These are phyloP conservation scores for Drosophila seclusa DNA, from an alignment of 2,888 invertebrate genomes.

Conservation along the genomic window DNA sequence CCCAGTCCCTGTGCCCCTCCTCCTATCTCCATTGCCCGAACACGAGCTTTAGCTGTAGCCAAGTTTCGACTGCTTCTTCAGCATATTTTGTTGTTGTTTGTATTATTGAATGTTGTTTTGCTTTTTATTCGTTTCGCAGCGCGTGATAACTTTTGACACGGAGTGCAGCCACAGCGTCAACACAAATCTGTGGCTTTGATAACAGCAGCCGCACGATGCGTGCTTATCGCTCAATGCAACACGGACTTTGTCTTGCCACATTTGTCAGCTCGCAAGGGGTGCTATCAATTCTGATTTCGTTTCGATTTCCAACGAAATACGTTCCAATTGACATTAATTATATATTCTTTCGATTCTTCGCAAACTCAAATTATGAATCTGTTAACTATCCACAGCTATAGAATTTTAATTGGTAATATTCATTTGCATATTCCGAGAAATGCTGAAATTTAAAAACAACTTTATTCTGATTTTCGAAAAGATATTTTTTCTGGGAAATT, in stretches of 20 bases:
- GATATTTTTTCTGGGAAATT: background rate
- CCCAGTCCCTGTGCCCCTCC: background rate
- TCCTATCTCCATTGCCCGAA: background rate
- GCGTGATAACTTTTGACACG: slow-evolving; percentile 71
- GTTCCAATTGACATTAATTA: slow-evolving; percentile 10
- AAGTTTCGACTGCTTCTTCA: slow-evolving; percentile 35
- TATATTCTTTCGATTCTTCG: background rate
- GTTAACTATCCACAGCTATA: background rate
- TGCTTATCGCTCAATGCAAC: slow-evolving; percentile 45
- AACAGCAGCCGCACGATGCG: slow-evolving; percentile 43
- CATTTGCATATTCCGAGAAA: background rate
- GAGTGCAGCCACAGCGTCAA: slow-evolving; percentile 18
- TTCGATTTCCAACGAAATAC: slow-evolving; percentile 1
- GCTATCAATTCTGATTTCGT: slow-evolving; percentile 10
- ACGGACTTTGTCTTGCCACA: slow-evolving; percentile 56
- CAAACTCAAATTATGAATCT: slow-evolving; percentile 9
- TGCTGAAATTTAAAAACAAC: background rate
- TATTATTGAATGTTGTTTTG: slow-evolving; percentile 37
- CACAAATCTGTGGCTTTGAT: slow-evolving; percentile 33
- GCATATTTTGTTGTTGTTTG: slow-evolving; percentile 27
- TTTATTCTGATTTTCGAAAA: background rate
- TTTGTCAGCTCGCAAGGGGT: background rate
- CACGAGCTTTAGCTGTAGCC: slow-evolving; percentile 38
- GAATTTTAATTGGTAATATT: background rate
- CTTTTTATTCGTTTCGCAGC: slow-evolving; percentile 11